Conservation (phyloP, 2,888 invertebrate genomes). For the Ichneumon xanthorius region DNA sequence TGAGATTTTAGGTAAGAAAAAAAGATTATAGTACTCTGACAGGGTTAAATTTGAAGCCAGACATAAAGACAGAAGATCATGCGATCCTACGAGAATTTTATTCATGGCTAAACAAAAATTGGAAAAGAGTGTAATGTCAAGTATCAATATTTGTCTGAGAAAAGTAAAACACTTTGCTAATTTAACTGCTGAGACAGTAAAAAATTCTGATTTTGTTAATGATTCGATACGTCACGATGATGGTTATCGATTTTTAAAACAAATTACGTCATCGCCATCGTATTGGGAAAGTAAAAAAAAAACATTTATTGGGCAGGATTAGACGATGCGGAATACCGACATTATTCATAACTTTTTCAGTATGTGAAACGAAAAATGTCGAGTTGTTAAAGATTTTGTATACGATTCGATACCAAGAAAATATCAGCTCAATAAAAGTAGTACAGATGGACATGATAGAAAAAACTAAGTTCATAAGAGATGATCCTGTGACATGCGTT, state of each 20-base stretch:
- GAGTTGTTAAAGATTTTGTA: slow-evolving; percentile 78
- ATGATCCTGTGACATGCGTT: slow-evolving; percentile 58
- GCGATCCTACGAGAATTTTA: no score
- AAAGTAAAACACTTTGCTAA: slow-evolving; percentile 9
- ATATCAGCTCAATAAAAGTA: slow-evolving; percentile 22
- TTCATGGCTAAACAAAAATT: no score
- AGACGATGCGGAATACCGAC: slow-evolving; percentile 81
- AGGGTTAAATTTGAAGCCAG: no score
- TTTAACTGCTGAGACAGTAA: slow-evolving; percentile 13
- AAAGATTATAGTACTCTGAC: no score
- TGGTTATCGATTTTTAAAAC: slow-evolving; percentile 71
- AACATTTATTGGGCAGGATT: slow-evolving; percentile 82
- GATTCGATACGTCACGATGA: slow-evolving; percentile 43
- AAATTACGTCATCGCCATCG: slow-evolving; percentile 80
- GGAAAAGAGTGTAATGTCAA: slow-evolving; percentile 58
- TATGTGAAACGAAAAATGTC: slow-evolving; percentile 82
- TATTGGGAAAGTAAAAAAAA: slow-evolving; percentile 81
- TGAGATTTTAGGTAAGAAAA: no score
- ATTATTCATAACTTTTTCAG: slow-evolving; percentile 81
- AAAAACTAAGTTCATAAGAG: slow-evolving; percentile 68
- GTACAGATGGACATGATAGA: slow-evolving; percentile 45
- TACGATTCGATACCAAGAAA: slow-evolving; percentile 70
- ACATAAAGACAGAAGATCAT: no score
- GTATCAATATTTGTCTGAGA: slow-evolving; percentile 65
- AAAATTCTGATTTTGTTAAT: slow-evolving; percentile 27